phyloP scores from a whole-genome alignment of 92 coral and sea anemone genomes.

The Paramuricea clavata region DNA sequence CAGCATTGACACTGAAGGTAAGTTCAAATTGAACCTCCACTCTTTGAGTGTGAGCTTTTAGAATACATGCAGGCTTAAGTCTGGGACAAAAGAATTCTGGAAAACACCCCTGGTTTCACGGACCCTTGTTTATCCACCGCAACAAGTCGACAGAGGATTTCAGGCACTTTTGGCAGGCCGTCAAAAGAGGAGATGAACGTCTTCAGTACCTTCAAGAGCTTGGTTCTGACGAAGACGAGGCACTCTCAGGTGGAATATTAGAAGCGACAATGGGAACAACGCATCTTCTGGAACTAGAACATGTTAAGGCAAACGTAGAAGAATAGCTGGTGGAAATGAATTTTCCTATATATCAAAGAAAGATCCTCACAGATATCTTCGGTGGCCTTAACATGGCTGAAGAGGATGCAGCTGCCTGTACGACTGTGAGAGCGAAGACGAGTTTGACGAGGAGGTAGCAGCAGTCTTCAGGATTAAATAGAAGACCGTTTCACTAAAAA shows the following conservation, averaged over 20 bases:
- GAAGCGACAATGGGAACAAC: conserved; percentile 56
- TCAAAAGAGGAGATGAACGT: conserved; percentile 42
- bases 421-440: conserved; percentile 52
- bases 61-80: conserved; percentile 28
- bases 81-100: conserved; percentile 21
- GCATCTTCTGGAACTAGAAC: conserved; percentile 65
- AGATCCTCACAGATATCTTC: conserved; percentile 52
- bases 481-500: conserved; percentile 37
- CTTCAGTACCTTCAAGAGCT: conserved; percentile 47
- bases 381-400: conserved; percentile 51
- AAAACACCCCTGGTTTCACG: conserved; percentile 55
- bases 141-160: conserved; percentile 56
- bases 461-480: conserved; percentile 41
- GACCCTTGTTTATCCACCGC: conserved; percentile 63
- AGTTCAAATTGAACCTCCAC: no score
- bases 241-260: conserved; percentile 55
- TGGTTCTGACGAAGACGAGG: conserved; percentile 60
- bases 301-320: conserved; percentile 60
- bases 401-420: conserved; percentile 51
- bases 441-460: conserved; percentile 49
- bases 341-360: conserved; percentile 52
- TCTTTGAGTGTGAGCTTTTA: no score
- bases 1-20: no score
- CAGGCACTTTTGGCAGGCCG: conserved; percentile 65
- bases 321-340: conserved; percentile 53